Evolutionary conservation across 1,140 invertebrate genomes (phyloP), one percentile per base, ranked within the genome.

Genomic region (Hyles vespertilio): DNA sequence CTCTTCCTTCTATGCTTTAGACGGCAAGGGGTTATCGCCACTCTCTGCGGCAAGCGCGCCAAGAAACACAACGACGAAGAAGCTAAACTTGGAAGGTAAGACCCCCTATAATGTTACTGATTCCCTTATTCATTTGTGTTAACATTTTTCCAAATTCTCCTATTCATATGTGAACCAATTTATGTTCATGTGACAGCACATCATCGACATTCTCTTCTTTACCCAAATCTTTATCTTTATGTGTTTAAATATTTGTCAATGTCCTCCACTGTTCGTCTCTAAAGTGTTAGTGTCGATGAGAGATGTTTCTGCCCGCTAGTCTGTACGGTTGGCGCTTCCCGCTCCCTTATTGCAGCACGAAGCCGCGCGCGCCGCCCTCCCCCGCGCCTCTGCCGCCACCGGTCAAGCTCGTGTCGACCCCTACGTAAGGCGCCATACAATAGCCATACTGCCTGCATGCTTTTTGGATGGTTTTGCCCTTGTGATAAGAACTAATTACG

Each of bases 261-360:
- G 32, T 69, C 53, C 46, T 67, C 62, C 65, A 56, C 65, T 57
- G 10, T 68, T 61, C 63, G 55, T 56, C 56, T 43, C 22, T 63
- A 60, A 77, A 78, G 76, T 80, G 75, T 81, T 84, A 83, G 79
- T 87, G 80, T 87, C 85, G 85, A 84, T 89, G 82, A 87, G 84
- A 89, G 84, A 87, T 89, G 80, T 89, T 89, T 87, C 84, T 89
- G 82, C 80, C 89, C 92, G 92, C 92, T 94, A 96, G 95, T 95
- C 93, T 96, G 92, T 95, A 95, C 92, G 94, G 94, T 94, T 96
- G 95, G 95, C 94, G 94, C 91, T 96, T 96, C 92, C 95, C 95
- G 91, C 94, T 95, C 93, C 94, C 94, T 92, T 95, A 96, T 95
- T 96, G 94, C 93, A 94, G 93, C 91, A 94, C 95, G 91, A 95